These are phyloP conservation scores for Psix sp. DNA, from an alignment of 1,140 invertebrate genomes.

Conservation along the genomic window DNA sequence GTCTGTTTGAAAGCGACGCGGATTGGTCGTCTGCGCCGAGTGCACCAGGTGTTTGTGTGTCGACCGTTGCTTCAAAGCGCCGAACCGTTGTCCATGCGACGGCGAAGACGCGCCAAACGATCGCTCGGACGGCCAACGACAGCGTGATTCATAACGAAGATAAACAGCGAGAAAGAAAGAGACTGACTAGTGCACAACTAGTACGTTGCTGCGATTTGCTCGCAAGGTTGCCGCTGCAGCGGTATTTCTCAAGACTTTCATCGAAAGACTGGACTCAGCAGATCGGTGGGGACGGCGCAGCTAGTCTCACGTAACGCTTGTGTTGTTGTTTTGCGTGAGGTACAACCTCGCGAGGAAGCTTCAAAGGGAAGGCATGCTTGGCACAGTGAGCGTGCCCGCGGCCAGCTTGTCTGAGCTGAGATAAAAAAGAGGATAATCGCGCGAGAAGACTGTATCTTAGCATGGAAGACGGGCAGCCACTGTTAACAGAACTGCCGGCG, in stretches of 20 bases:
- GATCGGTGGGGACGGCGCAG: too few species aligned
- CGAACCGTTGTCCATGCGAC: constrained; percentile 33
- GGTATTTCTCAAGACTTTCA: too few species aligned
- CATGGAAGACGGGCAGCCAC: constrained; percentile 69
- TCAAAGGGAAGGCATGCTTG: too few species aligned
- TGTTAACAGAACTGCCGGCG: constrained; percentile 75
- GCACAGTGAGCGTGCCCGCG: too few species aligned
- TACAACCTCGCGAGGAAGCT: too few species aligned
- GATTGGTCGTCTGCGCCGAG: constrained; percentile 18
- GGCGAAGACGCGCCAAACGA: constrained; percentile 29
- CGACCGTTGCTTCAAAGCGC: constrained; percentile 9
- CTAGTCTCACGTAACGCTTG: too few species aligned
- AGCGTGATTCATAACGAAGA: background rate
- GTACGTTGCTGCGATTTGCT: too few species aligned
- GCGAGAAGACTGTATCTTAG: constrained; percentile 29
- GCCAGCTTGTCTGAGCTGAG: too few species aligned
- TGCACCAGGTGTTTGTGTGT: constrained; percentile 40
- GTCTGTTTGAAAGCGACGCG: constrained; percentile 22
- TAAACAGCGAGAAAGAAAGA: background rate
- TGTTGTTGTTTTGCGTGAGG: too few species aligned
- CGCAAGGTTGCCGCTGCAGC: too few species aligned
- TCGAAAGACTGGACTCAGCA: too few species aligned
- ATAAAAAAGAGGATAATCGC: background rate
- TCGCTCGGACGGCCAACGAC: constrained; percentile 4
- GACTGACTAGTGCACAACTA: too few species aligned